Conservation (phyloP, 2,797 vertebrate species). For the Hyperoplus lanceolatus region DNA sequence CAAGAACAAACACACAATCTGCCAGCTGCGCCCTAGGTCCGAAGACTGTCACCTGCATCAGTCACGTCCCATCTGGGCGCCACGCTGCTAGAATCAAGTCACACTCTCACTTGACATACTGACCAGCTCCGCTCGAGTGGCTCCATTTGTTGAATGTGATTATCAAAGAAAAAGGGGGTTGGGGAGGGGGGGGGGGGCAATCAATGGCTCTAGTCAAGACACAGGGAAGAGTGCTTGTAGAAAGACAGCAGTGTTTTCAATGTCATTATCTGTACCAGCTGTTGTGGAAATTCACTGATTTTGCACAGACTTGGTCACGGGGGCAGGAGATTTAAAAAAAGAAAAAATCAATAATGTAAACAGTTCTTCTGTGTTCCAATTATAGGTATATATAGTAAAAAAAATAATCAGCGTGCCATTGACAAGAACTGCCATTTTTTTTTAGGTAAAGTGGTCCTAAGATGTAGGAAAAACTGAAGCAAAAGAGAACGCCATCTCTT, state of each 20-base stretch:
- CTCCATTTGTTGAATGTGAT: constrained; percentile 54
- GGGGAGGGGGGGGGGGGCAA: constrained; percentile 8
- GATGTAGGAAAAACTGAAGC: not conserved
- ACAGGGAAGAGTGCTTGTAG: constrained; percentile 2
- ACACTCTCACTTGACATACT: constrained; percentile 40
- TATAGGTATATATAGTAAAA: constrained; percentile 5
- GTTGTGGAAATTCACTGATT: constrained; percentile 23
- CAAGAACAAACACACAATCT: constrained; percentile 69
- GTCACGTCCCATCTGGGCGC: constrained; percentile 80
- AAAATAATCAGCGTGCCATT: not conserved
- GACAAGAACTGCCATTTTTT: not conserved
- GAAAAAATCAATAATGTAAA: constrained; percentile 32
- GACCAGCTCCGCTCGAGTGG: constrained; percentile 63
- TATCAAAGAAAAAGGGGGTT: constrained; percentile 35
- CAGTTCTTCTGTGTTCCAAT: constrained; percentile 15
- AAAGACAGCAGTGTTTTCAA: not conserved
- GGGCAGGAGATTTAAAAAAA: not conserved
- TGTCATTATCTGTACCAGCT: constrained; percentile 32
- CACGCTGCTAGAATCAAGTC: constrained; percentile 40
- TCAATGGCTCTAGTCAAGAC: constrained; percentile 51
- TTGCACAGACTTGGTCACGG: not conserved
- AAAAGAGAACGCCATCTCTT: not conserved
- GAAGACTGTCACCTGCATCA: constrained; percentile 76
- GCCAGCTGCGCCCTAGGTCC: constrained; percentile 81
- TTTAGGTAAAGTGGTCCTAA: not conserved